A percentile compares a stretch with the other conserved stretches of the same genome.
phyloP scores from a whole-genome alignment of 92 coral and sea anemone species.

The Chrysogorgia sp. region DNA sequence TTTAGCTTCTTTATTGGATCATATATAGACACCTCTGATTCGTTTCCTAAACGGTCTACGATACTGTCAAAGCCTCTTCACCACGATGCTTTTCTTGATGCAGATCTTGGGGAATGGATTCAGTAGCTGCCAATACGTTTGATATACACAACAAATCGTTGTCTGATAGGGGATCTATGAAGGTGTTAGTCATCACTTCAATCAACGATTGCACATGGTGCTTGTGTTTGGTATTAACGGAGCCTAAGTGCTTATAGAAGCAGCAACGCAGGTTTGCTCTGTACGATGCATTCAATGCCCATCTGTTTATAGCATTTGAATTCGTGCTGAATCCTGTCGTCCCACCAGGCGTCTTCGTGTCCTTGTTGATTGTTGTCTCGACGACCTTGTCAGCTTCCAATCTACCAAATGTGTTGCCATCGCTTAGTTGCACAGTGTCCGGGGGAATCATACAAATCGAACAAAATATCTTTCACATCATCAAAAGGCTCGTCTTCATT shows the following conservation, averaged over 20 bases:
- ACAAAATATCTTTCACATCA: no score
- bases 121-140: neutral
- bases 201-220: neutral
- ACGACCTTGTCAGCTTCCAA: neutral
- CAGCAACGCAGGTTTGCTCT: no score
- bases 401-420: no score
- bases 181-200: neutral
- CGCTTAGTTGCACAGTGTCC: slow-evolving; percentile 2
- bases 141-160: no score
- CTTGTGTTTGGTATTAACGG: neutral
- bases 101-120: neutral
- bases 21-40: no score
- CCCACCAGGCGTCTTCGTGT: slow-evolving; percentile 5
- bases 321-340: neutral
- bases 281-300: no score
- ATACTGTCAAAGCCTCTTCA: neutral
- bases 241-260: neutral
- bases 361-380: slow-evolving; percentile 4
- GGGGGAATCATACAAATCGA: no score
- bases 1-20: no score
- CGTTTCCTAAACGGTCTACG: no score
- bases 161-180: neutral
- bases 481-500: no score
- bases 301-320: no score
- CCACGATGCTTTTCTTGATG: neutral